Evolutionary conservation across 2,797 vertebrate genomes (phyloP), one percentile per base, ranked within the genome.

Genomic region (Amniataba percoides): DNA sequence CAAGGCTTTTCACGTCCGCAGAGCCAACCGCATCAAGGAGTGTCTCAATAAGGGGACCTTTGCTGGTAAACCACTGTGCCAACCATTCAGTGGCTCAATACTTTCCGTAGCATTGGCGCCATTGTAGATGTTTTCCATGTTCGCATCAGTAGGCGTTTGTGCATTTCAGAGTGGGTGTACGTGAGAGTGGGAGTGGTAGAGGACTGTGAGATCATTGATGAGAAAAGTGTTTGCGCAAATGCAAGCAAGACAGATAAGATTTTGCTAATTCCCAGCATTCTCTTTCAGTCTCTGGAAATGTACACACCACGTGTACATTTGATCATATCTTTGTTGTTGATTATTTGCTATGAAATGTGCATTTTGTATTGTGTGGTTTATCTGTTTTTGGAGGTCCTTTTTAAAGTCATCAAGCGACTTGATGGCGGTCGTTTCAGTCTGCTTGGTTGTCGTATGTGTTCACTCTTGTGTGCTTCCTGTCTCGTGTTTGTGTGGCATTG

Each of bases 11-110:
- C 97, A 97, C 0, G 96, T 98, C 57, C 96, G 97, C 56, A 95
- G 97, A 8, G 96, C 97, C 92, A 98, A 98, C 89, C 96, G 97
- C 78, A 96, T 98, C 94, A 97, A 96, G 92, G 97, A 98, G 94
- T 96, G 95, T 84, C 95, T 98, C 81, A 94, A 82, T 81, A 97
- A 96, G 86, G 97, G 97, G 0, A 96, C 96, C 40, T 97, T 97
- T 1, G 94, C 97, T 80, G 97, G 97, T 97, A 95, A 90, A 89
- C 68, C 48, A 21, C 57, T 60, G 31, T 69, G 49, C 74, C 78
- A 74, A 64, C 7, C 46, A 8, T 62, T 66, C 19, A 71, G 21
- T 51, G 14, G 48, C 23, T 68, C 53, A 63, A 5, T 27, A 25
- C n/a, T 74, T 39, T 74, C 36, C 68, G 0, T 31, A 74, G 34